Base-by-base conservation (phyloP, 1,140 invertebrate species). In the Diorhabda elongata region DNA sequence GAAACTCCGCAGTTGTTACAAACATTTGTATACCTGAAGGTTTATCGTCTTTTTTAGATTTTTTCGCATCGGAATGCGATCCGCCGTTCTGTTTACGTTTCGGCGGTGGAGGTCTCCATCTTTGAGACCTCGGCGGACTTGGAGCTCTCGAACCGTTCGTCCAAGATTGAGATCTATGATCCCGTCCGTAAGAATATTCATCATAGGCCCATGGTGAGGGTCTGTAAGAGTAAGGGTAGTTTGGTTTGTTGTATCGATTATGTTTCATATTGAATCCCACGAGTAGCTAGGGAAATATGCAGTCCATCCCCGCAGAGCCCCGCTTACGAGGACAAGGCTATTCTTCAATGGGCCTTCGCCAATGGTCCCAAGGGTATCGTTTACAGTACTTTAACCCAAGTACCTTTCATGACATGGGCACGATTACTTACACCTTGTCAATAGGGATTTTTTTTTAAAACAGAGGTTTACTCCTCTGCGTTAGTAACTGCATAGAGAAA, bases 271-370 rank as follows among this genome's bases (percentile, higher is more conserved):
- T 64, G 43, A 45, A 41, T 64, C 63, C 63, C 63, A 64, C 63
- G 63, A 64, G 63, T 64, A 64, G 63, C 63, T 64, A 64, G 63
- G 63, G 63, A 64, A 64, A 26, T 64, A 64, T 11, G 5, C 4
- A 11, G 63, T 64, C 44, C 9, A 56, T 56, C 63, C 52, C 63
- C 45, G 52, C 63, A 64, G 63, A 62, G 43, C 42, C 42, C 44
- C 43, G 42, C 61, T 44, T 42, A 44, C n/a, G 44, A 44, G 43
- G 44, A 44, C 61, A 44, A 52, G 63, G 63, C 63, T 64, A 11
- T 1, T 9, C 2, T 64, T 47, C 52, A 64, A 64, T 64, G 63
- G 45, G 45, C 52, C 42, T 56, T 56, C 11, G 43, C 63, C 47
- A 5, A 26, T n/a, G 52, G 45, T 64, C 45, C 45, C 63, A 64